Conservation (phyloP, 2,888 invertebrate species). For the Ectemnius continuus region DNA sequence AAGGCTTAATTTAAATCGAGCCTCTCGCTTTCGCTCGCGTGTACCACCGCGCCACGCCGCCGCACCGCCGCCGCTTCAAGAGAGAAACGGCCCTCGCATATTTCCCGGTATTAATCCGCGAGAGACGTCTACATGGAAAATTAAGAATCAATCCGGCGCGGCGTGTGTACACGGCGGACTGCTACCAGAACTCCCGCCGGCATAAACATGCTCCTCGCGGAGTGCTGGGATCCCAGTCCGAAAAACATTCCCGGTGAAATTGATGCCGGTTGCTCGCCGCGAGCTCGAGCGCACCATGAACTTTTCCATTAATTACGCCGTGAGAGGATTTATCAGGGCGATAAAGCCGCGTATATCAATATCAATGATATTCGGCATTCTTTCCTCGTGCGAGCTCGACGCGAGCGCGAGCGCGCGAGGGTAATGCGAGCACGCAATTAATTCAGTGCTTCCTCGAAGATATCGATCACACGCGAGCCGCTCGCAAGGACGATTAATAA, state of each 20-base stretch:
- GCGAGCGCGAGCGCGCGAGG: slow-evolving; percentile 32
- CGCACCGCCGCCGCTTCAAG: too few species aligned
- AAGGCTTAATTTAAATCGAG: slow-evolving; percentile 55
- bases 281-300: too few species aligned
- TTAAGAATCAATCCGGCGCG: slow-evolving; percentile 28
- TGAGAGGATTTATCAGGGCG: slow-evolving; percentile 8
- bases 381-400: slow-evolving; percentile 26
- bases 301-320: slow-evolving; percentile 24
- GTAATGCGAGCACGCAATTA: slow-evolving; percentile 63
- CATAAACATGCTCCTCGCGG: slow-evolving; percentile 1
- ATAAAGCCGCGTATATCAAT: slow-evolving; percentile 27
- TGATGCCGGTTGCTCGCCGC: not conserved
- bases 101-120: not conserved
- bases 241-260: too few species aligned
- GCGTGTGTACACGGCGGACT: not conserved
- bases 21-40: slow-evolving; percentile 20
- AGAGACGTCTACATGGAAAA: slow-evolving; percentile 1
- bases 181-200: slow-evolving; percentile 13
- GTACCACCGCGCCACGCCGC: too few species aligned
- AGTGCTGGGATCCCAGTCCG: not conserved
- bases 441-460: slow-evolving; percentile 69
- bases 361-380: slow-evolving; percentile 43
- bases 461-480: slow-evolving; percentile 65
- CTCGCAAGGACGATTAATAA: slow-evolving; percentile 64
- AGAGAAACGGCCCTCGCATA: slow-evolving; percentile 32